Conservation (phyloP, 2,888 invertebrate genomes). For the Acleris emargana region DNA sequence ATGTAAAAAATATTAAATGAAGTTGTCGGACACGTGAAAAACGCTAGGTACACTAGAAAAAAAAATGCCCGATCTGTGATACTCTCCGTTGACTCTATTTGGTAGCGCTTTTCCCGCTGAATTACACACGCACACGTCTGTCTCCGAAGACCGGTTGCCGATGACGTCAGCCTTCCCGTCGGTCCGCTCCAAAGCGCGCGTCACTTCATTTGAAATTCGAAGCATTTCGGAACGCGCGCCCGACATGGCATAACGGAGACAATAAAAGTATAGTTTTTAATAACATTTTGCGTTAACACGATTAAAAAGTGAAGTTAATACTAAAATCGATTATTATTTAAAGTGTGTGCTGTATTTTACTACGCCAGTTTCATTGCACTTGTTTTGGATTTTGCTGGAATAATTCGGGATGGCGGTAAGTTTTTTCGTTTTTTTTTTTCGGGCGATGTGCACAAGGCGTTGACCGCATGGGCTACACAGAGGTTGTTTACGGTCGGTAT, state of each 20-base stretch:
- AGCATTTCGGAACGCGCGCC: conserved; percentile 39
- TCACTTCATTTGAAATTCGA: conserved; percentile 51
- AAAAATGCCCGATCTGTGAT: too few relatives aligned
- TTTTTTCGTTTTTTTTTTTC: conserved; percentile 42
- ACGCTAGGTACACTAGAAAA: too few relatives aligned
- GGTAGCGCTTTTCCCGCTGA: conserved; percentile 12
- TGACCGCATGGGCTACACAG: conserved; percentile 10
- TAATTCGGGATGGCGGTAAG: conserved; percentile 50
- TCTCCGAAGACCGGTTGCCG: conserved; percentile 35
- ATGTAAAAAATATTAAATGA: too few relatives aligned
- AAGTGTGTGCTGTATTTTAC: conserved; percentile 32
- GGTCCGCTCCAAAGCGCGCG: conserved; percentile 32
- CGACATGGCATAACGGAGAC: conserved; percentile 12
- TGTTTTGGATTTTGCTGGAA: conserved; percentile 33
- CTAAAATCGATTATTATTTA: not conserved
- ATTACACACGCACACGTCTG: conserved; percentile 5
- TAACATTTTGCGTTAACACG: not conserved
- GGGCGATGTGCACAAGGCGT: conserved; percentile 2
- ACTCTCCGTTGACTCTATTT: not conserved
- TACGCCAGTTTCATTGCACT: conserved; percentile 31
- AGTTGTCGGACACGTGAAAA: too few relatives aligned
- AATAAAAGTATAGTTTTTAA: conserved; percentile 11
- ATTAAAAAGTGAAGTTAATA: conserved; percentile 26
- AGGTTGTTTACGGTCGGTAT: not conserved
- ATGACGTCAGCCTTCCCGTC: conserved; percentile 12